Evolutionary conservation across 2,113 vertebrate genomes (phyloP), one percentile per base, ranked within the genome.

Genomic region (Cettia cetti): DNA sequence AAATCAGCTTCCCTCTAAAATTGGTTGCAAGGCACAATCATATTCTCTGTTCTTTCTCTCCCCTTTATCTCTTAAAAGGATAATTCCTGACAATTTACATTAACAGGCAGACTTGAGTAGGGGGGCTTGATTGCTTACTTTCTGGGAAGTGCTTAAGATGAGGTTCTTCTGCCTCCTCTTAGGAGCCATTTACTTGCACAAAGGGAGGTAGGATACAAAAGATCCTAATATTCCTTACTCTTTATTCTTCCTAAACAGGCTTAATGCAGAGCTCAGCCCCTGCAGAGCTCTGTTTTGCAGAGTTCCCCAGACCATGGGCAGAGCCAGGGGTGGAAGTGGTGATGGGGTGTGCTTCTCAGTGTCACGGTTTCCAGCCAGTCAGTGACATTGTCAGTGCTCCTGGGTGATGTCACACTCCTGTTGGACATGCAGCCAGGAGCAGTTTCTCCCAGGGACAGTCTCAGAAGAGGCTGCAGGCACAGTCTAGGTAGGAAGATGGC

Each of bases 61-160:
- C 49, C 39, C 84, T 94, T 96, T 95, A 95, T 96, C 93, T 96
- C 83, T 94, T 97, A 77, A 94, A 94, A 94, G 86, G 90, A 89
- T 96, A 95, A 95, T 94, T 96, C 89, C 81, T 83, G 49, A 92
- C 88, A 91, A 94, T 80, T 56, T 94, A 86, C 45, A 79, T 82
- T 91, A 88, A 86, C 26, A 54, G 39, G 33, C 71, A 75, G 39
- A 60, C n/a, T 39, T 54, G 23, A 22, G 49, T 21, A 50, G 28
- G 8, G 39, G 15, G 22, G 10, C 6, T 89, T 79, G n/a, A 75
- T 85, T 82, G 20, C 49, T 81, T 94, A 22, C 27, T 54, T 90
- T 90, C 56, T 92, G 72, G 27, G 52, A 85, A 93, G 5, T 37
- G 39, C 71, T 89, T 85, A 74, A 74, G 28, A 59, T 81, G 63